phyloP scores from a whole-genome alignment of 1,140 invertebrate species.

The Lanistes nyassanus region DNA sequence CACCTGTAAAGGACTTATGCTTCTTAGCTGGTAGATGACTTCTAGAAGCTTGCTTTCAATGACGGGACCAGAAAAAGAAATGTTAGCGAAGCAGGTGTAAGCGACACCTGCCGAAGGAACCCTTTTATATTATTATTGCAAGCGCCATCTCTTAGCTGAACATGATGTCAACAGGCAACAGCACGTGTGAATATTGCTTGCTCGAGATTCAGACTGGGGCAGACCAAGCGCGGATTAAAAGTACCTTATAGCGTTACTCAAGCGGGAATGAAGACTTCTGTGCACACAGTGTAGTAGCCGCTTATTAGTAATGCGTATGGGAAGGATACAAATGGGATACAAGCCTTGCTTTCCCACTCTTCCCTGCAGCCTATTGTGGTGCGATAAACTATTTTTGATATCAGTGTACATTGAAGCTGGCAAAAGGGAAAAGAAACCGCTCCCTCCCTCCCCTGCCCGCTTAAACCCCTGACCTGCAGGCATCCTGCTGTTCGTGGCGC shows the following conservation, averaged over 20 bases:
- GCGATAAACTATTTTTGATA: slow-evolving; percentile 8
- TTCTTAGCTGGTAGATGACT: too few species aligned
- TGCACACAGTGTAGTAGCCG: background rate
- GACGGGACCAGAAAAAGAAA: too few species aligned
- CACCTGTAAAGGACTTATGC: too few species aligned
- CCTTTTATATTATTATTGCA: too few species aligned
- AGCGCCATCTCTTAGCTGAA: too few species aligned
- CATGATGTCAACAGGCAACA: too few species aligned
- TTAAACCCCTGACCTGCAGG: background rate
- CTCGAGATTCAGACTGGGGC: background rate
- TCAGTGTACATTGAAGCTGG: slow-evolving; percentile 4
- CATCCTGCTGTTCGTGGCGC: background rate
- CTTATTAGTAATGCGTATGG: background rate
- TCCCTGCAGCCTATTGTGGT: background rate
- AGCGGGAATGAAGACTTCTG: background rate
- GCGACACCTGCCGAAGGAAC: too few species aligned
- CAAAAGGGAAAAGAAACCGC: background rate
- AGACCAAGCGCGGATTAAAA: background rate
- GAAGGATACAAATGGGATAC: background rate
- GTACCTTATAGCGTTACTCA: background rate
- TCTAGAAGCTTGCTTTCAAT: too few species aligned
- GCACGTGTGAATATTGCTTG: background rate
- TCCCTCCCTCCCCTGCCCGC: background rate
- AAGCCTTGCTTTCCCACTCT: background rate
- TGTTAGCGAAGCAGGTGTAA: too few species aligned